Conservation (phyloP, 2,888 invertebrate species). For the Andrena chrysosceles region DNA sequence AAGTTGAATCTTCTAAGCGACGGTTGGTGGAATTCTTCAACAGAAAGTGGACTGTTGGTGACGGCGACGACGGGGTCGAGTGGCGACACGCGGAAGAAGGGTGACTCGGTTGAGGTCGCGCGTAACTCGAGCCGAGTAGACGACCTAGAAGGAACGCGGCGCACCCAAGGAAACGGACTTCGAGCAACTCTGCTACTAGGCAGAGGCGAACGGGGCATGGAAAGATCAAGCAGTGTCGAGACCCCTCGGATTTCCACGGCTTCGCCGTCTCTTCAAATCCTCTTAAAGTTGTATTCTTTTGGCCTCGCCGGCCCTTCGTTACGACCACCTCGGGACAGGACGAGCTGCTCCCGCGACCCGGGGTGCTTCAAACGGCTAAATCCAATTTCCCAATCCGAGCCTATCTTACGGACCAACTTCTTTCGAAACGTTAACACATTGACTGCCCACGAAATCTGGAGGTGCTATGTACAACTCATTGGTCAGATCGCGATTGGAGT, state of each 20-base stretch:
- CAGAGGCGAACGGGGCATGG: slow-evolving; percentile 57
- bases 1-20: background rate
- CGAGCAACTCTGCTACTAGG: background rate
- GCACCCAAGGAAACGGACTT: slow-evolving; percentile 58
- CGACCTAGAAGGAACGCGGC: slow-evolving; percentile 59
- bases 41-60: background rate
- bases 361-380: slow-evolving; percentile 79
- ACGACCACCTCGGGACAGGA: slow-evolving; percentile 34
- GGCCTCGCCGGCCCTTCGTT: slow-evolving; percentile 81
- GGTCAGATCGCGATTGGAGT: too few relatives aligned
- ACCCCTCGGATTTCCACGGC: slow-evolving; percentile 85
- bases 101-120: slow-evolving; percentile 49
- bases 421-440: background rate
- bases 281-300: slow-evolving; percentile 85
- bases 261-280: slow-evolving; percentile 84
- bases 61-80: slow-evolving; percentile 25
- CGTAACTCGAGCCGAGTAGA: slow-evolving; percentile 78
- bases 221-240: slow-evolving; percentile 83
- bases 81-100: slow-evolving; percentile 31
- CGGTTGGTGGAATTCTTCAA: background rate
- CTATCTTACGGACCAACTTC: background rate
- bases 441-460: too few relatives aligned
- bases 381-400: slow-evolving; percentile 76
- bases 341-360: slow-evolving; percentile 46
- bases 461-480: too few relatives aligned